Percentiles rank a stretch among this genome's conserved stretches.
These are phyloP conservation scores for Acronicta leporina DNA, from an alignment of 2,888 invertebrate species.

Conservation along the genomic window DNA sequence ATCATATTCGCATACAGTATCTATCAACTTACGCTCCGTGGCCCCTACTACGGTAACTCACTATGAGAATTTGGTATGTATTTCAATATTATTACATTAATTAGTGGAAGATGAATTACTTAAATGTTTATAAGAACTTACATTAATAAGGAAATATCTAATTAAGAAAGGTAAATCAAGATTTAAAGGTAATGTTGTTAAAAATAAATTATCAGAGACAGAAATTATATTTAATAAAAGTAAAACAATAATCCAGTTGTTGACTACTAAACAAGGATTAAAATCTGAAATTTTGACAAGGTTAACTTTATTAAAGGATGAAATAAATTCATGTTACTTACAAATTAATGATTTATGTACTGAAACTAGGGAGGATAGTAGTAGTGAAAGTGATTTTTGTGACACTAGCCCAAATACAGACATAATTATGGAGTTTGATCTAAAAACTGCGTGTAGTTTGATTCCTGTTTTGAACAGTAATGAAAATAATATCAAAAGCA, in stretches of 20 bases:
- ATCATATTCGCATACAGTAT: too few species aligned
- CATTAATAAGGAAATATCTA: background rate
- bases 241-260: background rate
- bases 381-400: slow-evolving; percentile 5
- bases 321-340: background rate
- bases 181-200: too few species aligned
- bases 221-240: too few species aligned
- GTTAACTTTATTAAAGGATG: slow-evolving; percentile 2
- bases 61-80: too few species aligned
- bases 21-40: too few species aligned
- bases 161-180: too few species aligned
- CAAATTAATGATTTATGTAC: slow-evolving; percentile 4
- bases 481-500: slow-evolving; percentile 13
- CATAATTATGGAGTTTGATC: slow-evolving; percentile 20
- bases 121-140: too few species aligned
- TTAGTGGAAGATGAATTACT: too few species aligned
- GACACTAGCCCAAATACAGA: slow-evolving; percentile 1
- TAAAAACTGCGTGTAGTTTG: slow-evolving; percentile 22
- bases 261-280: background rate
- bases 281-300: background rate
- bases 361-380: background rate
- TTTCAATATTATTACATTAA: too few species aligned
- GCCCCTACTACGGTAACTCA: too few species aligned
- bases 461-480: slow-evolving; percentile 16
- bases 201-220: too few species aligned